Percentiles rank a stretch among this genome's conserved stretches.
Conservation (phyloP, 2,888 invertebrate genomes). For the Stomorhina lunata region DNA sequence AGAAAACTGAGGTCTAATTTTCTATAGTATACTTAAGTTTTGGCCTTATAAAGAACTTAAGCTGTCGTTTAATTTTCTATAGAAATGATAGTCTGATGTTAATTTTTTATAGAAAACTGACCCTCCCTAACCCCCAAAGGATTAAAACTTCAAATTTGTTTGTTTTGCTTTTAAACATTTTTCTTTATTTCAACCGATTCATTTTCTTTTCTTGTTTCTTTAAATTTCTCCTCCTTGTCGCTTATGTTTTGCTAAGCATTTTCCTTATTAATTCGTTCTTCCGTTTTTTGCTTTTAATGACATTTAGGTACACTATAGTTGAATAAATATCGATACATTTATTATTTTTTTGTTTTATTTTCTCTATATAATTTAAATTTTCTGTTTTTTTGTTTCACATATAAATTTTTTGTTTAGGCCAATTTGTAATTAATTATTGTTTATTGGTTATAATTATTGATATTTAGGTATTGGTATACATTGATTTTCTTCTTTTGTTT, state of each 20-base stretch:
- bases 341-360: conserved; percentile 17
- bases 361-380: conserved; percentile 11
- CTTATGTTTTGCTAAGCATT: conserved; percentile 28
- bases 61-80: not conserved
- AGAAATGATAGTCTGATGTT: not conserved
- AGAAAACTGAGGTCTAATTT: too few species aligned
- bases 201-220: conserved; percentile 1
- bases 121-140: not conserved
- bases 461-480: conserved; percentile 45
- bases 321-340: conserved; percentile 64
- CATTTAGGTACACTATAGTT: conserved; percentile 67
- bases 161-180: conserved; percentile 39
- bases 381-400: conserved; percentile 43
- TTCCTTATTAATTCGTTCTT: conserved; percentile 4
- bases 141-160: conserved; percentile 28
- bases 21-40: too few species aligned
- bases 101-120: not conserved
- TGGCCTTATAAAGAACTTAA: not conserved
- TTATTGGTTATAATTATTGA: conserved; percentile 11
- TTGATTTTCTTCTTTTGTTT: conserved; percentile 27
- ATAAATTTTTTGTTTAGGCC: conserved; percentile 60
- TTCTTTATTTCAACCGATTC: conserved; percentile 58
- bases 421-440: conserved; percentile 49
- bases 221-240: not conserved
- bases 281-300: conserved; percentile 40